phyloP scores from a whole-genome alignment of 2,888 invertebrate genomes.

The Cryptophagus acutangulus region DNA sequence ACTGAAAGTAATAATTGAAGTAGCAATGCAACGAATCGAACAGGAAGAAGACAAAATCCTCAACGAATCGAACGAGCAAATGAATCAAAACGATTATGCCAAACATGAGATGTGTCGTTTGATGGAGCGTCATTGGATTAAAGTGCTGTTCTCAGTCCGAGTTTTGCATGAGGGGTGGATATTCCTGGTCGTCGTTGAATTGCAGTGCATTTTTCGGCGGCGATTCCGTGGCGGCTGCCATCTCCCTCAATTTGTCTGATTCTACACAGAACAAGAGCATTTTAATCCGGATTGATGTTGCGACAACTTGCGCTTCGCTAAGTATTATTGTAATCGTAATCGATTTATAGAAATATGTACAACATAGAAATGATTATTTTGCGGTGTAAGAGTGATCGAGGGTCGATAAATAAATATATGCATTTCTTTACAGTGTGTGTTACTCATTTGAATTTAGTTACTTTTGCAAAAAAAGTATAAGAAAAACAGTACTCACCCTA shows the following conservation, averaged over 20 bases:
- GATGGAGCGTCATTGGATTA: background rate
- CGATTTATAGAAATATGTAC: no score
- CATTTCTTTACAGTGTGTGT: no score
- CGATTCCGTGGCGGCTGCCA: constrained; percentile 66
- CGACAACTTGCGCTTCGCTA: no score
- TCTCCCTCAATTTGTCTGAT: constrained; percentile 68
- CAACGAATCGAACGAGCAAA: constrained; percentile 39
- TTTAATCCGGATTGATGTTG: background rate
- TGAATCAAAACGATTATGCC: constrained; percentile 41
- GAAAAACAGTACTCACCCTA: no score
- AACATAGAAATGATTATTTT: no score
- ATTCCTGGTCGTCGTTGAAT: constrained; percentile 77
- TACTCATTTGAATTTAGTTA: no score
- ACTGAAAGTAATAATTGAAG: no score
- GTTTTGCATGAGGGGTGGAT: constrained; percentile 71
- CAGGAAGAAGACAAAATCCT: constrained; percentile 43
- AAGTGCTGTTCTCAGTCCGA: constrained; percentile 47
- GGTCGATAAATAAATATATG: no score
- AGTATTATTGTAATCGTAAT: no score
- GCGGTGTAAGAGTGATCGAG: no score
- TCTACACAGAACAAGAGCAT: constrained; percentile 48
- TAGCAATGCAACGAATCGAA: no score
- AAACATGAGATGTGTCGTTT: constrained; percentile 35
- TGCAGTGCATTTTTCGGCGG: constrained; percentile 68
- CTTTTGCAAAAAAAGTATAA: no score